Percentiles rank a stretch among this genome's conserved stretches.
phyloP scores from a whole-genome alignment of 2,888 invertebrate genomes.

The Epicampocera succincta region DNA sequence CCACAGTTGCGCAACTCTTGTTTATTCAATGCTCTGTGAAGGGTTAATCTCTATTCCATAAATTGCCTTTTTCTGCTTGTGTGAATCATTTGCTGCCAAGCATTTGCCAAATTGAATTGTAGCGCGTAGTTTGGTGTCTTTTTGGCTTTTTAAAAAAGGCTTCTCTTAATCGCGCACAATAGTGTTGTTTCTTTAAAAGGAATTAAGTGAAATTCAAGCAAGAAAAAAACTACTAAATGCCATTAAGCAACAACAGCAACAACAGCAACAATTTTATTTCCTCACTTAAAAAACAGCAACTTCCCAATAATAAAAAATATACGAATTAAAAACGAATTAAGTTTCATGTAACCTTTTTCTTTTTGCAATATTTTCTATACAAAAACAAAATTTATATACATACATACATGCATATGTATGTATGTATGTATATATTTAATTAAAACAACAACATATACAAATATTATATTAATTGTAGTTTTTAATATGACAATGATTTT shows the following conservation, averaged over 20 bases:
- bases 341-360: constrained; percentile 31
- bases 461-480: constrained; percentile 65
- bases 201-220: constrained; percentile 31
- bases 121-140: neutral
- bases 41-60: constrained; percentile 21
- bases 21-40: neutral
- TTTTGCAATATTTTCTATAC: constrained; percentile 64
- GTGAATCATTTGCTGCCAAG: constrained; percentile 50
- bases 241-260: neutral
- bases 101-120: constrained; percentile 38
- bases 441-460: constrained; percentile 28
- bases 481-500: constrained; percentile 64
- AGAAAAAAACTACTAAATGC: too few species aligned
- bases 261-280: neutral
- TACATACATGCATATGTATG: too few species aligned
- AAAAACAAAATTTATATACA: neutral
- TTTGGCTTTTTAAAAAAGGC: constrained; percentile 19
- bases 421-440: neutral
- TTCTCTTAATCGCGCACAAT: neutral
- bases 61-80: neutral
- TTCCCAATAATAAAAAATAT: neutral
- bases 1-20: too few species aligned
- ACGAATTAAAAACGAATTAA: constrained; percentile 16
- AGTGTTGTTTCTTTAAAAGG: constrained; percentile 32
- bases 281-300: constrained; percentile 7